A percentile compares a stretch with the other conserved stretches of the same genome.
Evolutionary conservation across 2,888 invertebrate genomes (phyloP).

Genomic region (Cryptocheilus praepositus): DNA sequence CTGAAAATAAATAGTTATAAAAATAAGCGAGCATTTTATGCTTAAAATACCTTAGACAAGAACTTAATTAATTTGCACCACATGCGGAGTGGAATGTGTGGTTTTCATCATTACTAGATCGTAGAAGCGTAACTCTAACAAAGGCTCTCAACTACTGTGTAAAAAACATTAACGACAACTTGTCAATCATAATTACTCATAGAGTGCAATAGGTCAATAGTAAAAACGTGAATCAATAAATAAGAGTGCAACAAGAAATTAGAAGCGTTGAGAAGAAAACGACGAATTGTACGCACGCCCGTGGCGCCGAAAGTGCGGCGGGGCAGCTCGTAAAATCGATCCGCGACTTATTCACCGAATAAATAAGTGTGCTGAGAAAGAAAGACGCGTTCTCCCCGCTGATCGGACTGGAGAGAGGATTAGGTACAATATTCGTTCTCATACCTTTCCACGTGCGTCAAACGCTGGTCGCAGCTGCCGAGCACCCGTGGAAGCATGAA

Average conservation of each 20-base stretch:
- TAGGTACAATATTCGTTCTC: constrained; percentile 51
- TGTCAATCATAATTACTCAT: constrained; percentile 58
- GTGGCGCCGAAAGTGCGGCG: not conserved
- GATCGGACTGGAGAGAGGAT: constrained; percentile 29
- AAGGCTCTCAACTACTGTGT: constrained; percentile 63
- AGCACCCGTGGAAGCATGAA: constrained; percentile 45
- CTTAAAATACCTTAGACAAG: constrained; percentile 65
- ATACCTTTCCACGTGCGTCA: constrained; percentile 7
- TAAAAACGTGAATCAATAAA: constrained; percentile 69
- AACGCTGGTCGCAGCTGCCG: constrained; percentile 33
- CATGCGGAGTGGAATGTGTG: constrained; percentile 71
- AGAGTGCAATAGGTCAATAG: constrained; percentile 61
- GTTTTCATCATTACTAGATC: constrained; percentile 64
- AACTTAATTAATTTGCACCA: constrained; percentile 70
- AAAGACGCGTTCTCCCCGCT: not conserved
- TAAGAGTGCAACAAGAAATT: constrained; percentile 72
- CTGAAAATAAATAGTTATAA: constrained; percentile 73
- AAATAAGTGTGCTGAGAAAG: constrained; percentile 50
- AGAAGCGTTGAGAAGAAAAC: constrained; percentile 51
- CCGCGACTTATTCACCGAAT: constrained; percentile 40
- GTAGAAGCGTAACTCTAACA: constrained; percentile 69
- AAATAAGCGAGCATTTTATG: constrained; percentile 73
- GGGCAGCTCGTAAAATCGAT: constrained; percentile 4
- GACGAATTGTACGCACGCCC: constrained; percentile 14
- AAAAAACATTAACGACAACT: constrained; percentile 65